Percentiles rank a stretch among this genome's conserved stretches.
These are phyloP conservation scores for Pelobates cultripes DNA, from an alignment of 2,797 vertebrate genomes.

Conservation along the genomic window DNA sequence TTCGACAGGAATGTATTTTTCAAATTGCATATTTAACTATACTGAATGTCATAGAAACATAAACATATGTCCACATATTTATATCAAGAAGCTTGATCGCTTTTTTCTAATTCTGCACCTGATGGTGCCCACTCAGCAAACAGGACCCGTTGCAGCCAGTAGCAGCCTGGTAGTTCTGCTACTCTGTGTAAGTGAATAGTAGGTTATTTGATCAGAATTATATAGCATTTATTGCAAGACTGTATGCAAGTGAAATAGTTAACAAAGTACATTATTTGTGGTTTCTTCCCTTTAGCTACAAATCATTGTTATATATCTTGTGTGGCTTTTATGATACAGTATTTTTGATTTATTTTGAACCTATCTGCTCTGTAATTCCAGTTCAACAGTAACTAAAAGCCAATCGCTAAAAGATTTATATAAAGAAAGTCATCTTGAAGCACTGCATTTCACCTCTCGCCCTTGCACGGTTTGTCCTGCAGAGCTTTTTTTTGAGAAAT, in stretches of 20 bases:
- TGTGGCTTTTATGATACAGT: conserved; percentile 8
- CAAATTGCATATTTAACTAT: too few species aligned
- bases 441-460: conserved; percentile 22
- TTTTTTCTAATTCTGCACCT: too few species aligned
- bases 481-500: conserved; percentile 18
- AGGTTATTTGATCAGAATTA: too few species aligned
- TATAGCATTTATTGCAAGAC: too few species aligned
- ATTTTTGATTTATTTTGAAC: conserved; percentile 20
- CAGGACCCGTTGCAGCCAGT: too few species aligned
- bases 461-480: conserved; percentile 27
- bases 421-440: conserved; percentile 15
- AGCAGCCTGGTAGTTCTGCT: too few species aligned
- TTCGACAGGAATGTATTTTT: too few species aligned
- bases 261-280: not conserved
- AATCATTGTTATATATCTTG: conserved; percentile 6
- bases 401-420: not conserved
- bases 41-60: too few species aligned
- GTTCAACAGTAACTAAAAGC: conserved; percentile 5
- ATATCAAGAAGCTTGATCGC: too few species aligned
- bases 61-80: too few species aligned
- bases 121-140: too few species aligned
- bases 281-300: conserved; percentile 13
- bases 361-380: conserved; percentile 23
- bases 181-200: too few species aligned
- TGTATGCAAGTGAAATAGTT: not conserved